A percentile compares a stretch with the other conserved stretches of the same genome.
These are phyloP conservation scores for Cyclura pinguis DNA, from an alignment of 2,797 vertebrate genomes.

Conservation along the genomic window DNA sequence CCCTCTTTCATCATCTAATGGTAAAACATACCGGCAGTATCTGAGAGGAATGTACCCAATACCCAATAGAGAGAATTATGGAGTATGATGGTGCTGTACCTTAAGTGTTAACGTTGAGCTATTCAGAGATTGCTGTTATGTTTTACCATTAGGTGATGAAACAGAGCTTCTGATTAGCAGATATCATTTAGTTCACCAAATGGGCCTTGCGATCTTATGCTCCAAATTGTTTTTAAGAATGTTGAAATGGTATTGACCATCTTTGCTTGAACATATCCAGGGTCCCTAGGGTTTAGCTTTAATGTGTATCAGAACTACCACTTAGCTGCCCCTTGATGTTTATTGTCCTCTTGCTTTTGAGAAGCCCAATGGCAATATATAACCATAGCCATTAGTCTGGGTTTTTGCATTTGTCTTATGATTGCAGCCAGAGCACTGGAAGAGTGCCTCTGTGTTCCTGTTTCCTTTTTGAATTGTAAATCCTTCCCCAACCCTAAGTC, in stretches of 20 bases:
- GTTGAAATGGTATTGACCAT: constrained; percentile 38
- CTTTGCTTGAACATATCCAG: neutral
- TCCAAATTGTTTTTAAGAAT: constrained; percentile 3
- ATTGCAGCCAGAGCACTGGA: neutral
- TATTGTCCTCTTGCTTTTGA: neutral
- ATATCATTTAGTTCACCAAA: neutral
- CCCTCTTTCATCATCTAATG: constrained; percentile 62
- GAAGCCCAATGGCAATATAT: neutral
- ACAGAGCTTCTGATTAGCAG: constrained; percentile 34
- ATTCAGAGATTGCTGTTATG: neutral
- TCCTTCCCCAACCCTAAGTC: neutral
- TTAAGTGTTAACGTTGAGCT: constrained; percentile 35
- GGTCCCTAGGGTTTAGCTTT: neutral
- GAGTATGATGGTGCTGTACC: constrained; percentile 37
- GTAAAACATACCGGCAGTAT: constrained; percentile 4
- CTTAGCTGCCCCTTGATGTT: neutral
- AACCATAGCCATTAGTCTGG: neutral
- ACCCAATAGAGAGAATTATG: constrained; percentile 60
- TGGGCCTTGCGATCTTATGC: neutral
- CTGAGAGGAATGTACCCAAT: constrained; percentile 49
- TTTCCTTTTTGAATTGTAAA: neutral
- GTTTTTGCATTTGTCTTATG: neutral
- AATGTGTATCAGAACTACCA: neutral
- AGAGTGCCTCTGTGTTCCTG: accelerated
- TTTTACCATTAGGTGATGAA: constrained; percentile 38